Conservation (phyloP, 2,797 vertebrate genomes). For the Lagodon rhomboides region DNA sequence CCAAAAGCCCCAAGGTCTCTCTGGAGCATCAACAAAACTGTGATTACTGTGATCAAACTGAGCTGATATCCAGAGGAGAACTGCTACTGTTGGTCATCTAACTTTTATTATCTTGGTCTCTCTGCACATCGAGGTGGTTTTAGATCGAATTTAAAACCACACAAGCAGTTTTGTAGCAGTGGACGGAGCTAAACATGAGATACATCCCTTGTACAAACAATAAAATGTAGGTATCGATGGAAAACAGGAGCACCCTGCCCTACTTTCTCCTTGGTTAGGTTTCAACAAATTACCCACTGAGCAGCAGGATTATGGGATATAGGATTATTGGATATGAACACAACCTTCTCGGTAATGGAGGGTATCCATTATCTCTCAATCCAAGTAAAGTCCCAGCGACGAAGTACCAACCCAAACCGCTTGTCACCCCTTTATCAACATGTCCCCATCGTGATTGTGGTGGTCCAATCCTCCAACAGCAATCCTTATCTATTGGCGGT, state of each 20-base stretch:
- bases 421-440: conserved; percentile 71
- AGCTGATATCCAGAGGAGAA: neutral
- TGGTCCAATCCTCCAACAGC: conserved; percentile 68
- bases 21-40: conserved; percentile 7
- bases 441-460: conserved; percentile 68
- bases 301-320: conserved; percentile 66
- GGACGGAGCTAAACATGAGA: neutral
- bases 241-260: conserved; percentile 26
- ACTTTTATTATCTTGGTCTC: neutral
- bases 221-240: conserved; percentile 13
- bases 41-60: conserved; percentile 9
- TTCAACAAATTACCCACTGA: conserved; percentile 62
- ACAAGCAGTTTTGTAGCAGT: neutral
- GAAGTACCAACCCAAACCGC: conserved; percentile 44
- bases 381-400: conserved; percentile 52
- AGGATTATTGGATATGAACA: conserved; percentile 64
- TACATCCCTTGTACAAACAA: conserved; percentile 10
- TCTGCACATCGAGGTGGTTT: conserved; percentile 2
- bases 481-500: conserved; percentile 78
- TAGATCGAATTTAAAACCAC: neutral
- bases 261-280: conserved; percentile 54
- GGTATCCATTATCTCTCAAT: conserved; percentile 73
- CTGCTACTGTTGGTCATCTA: neutral
- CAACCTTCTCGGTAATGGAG: conserved; percentile 67
- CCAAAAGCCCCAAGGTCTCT: conserved; percentile 11